phyloP scores from a whole-genome alignment of 2,888 invertebrate species.

The Drosophila hawaiiensis region DNA sequence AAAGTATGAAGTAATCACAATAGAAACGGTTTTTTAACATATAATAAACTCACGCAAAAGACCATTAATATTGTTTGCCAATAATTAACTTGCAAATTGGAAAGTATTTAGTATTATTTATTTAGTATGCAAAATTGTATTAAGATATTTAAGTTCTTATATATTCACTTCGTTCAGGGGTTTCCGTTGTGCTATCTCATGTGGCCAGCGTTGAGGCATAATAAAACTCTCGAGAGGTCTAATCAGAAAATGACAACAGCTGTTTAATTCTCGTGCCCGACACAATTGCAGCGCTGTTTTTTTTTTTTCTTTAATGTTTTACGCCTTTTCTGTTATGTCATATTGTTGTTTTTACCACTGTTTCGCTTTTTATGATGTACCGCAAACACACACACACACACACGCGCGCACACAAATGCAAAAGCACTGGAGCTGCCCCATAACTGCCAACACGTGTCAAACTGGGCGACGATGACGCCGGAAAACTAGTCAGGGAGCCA shows the following conservation, averaged over 20 bases:
- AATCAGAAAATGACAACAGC: conserved; percentile 39
- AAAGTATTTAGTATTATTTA: neutral
- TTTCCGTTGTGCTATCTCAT: conserved; percentile 15
- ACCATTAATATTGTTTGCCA: neutral
- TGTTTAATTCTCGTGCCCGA: conserved; percentile 45
- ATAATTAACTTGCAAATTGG: neutral
- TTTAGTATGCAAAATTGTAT: neutral
- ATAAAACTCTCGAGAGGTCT: conserved; percentile 8
- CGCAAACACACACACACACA: conserved; percentile 19
- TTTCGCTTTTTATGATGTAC: conserved; percentile 59
- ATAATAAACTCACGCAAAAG: neutral
- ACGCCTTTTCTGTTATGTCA: conserved; percentile 28
- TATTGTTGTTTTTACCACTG: conserved; percentile 22
- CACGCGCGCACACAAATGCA: neutral
- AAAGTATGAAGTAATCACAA: neutral
- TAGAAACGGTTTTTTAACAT: neutral
- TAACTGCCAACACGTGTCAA: conserved; percentile 77
- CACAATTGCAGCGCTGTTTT: conserved; percentile 31
- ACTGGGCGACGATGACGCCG: conserved; percentile 61
- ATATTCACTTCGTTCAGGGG: neutral
- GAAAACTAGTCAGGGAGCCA: conserved; percentile 19
- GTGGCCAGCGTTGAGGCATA: conserved; percentile 18
- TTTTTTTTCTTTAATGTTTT: conserved; percentile 36
- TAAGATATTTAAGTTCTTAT: neutral
- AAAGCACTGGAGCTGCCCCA: conserved; percentile 42